These are phyloP conservation scores for Eublepharis macularius DNA, from an alignment of 2,113 vertebrate species.

Conservation along the genomic window DNA sequence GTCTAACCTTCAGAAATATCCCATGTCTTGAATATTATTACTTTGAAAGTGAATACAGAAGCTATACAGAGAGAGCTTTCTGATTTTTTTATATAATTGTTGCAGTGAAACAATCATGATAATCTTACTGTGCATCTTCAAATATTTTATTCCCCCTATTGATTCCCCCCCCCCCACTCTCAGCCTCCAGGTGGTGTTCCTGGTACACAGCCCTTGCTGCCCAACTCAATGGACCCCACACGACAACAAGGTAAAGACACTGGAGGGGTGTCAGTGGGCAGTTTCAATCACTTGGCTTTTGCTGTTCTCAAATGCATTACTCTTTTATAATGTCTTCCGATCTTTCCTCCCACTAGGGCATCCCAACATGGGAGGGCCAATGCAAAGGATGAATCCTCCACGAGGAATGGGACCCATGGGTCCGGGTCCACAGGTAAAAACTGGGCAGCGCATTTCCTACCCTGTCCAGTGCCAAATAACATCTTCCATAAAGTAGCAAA, in stretches of 20 bases:
- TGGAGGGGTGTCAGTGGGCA: accelerated
- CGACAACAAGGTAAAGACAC: conserved; percentile 90
- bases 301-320: accelerated
- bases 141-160: neutral
- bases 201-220: conserved; percentile 95
- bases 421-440: conserved; percentile 92
- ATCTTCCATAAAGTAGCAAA: conserved; percentile 14
- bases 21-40: neutral
- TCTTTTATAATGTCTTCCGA: accelerated
- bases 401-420: conserved; percentile 99
- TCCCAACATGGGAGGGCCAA: conserved; percentile 93
- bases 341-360: conserved; percentile 77
- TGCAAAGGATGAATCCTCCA: conserved; percentile 98
- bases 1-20: neutral
- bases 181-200: conserved; percentile 96
- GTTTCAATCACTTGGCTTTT: neutral
- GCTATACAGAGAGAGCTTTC: neutral
- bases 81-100: neutral
- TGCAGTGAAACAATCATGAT: neutral
- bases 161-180: neutral
- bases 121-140: neutral
- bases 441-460: neutral
- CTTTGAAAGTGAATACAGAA: neutral
- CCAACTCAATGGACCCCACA: conserved; percentile 95
- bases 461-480: conserved; percentile 31